Percentiles rank a stretch among this genome's conserved stretches.
These are phyloP conservation scores for Cydia fagiglandana DNA, from an alignment of 1,140 invertebrate species.

Conservation along the genomic window DNA sequence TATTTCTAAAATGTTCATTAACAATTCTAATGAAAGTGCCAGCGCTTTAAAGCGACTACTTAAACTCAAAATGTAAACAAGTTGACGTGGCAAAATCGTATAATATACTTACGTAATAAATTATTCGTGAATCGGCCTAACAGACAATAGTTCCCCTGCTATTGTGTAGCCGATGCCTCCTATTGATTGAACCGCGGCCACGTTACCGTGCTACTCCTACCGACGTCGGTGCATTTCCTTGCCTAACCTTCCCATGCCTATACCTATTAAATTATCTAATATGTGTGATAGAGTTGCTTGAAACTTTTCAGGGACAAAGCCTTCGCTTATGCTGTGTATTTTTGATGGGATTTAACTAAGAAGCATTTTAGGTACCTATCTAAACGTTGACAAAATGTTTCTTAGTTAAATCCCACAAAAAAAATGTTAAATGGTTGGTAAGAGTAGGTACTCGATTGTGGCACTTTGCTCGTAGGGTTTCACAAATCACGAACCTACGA, in stretches of 20 bases:
- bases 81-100: background rate
- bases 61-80: constrained; percentile 23
- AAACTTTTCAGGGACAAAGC: background rate
- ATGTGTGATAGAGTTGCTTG: background rate
- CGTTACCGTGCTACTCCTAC: background rate
- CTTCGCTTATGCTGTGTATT: background rate
- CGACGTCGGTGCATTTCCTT: constrained; percentile 27
- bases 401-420: no score
- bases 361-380: no score
- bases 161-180: constrained; percentile 27
- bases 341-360: background rate
- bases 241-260: background rate
- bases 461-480: no score
- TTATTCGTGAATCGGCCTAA: constrained; percentile 17
- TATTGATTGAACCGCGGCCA: constrained; percentile 20
- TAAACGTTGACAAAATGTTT: no score
- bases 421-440: no score
- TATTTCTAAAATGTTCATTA: background rate
- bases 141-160: constrained; percentile 23
- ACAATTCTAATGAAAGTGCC: constrained; percentile 10
- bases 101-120: constrained; percentile 19
- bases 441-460: no score
- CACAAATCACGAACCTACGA: background rate
- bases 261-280: background rate
- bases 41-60: background rate